Evolutionary conservation across 1,140 invertebrate species (phyloP), one percentile per base, ranked within the genome.

Genomic region (Amyelois transitella): DNA sequence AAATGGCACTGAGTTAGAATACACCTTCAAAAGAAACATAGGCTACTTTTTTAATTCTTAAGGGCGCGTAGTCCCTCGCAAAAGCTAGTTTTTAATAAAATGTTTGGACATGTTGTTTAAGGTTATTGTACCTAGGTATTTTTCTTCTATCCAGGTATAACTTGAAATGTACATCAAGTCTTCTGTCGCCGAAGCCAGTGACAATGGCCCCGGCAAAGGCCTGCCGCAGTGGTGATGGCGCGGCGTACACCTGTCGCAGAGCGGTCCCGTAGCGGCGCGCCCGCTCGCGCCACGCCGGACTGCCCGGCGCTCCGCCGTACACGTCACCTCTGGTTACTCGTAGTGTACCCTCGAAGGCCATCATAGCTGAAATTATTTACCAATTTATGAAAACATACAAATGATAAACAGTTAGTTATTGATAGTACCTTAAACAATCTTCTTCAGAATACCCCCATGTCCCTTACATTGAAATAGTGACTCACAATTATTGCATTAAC

Each of bases 131-230:
- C 91, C 90, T 92, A 3, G 92, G 91, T 66, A 94, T 90, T 91
- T 94, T 94, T 89, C 92, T 92, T 67, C 92, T 89, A 75, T 95
- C 94, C 17, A 95, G 85, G 60, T 93, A 92, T 7, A 95, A 67
- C 81, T 90, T 91, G 81, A 94, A 95, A 81, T 93, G 93, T 7
- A 95, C 92, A 60, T 93, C 92, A n/a, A 94, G 77, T 51, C 91
- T 90, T 52, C 92, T 91, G 62, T 92, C 92, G 18, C 92, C 91
- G 71, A 95, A 94, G 71, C 90, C 91, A 22, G 93, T 92, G 58
- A 95, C 91, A 8, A 90, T 75, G 8, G 91, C 90, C 12, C 91
- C 91, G 22, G 92, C 90, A 55, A 93, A 91, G 12, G 93, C 90
- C 38, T 91, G 86, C 20, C 91, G 89, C 45, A 95, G 69, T 1